Evolutionary conservation across 1,140 invertebrate genomes (phyloP), one percentile per base, ranked within the genome.

Genomic region (Papilio xuthus): DNA sequence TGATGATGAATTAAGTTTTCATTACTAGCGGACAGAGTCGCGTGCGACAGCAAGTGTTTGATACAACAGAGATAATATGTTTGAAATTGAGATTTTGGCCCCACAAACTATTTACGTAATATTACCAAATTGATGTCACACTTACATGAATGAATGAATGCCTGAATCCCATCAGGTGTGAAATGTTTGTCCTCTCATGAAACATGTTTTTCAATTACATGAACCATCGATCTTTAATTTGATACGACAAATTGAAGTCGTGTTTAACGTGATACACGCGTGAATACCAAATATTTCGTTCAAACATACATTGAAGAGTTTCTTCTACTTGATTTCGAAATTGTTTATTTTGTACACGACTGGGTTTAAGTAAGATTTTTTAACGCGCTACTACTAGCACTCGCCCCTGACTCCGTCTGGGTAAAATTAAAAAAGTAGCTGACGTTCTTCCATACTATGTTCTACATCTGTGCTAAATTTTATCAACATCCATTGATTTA

Each of bases 161-260:
- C 6, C 8, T 10, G 15, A 37, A 71, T 44, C 32, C 37, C 2
- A 44, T 71, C 70, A 71, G 37, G 70, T 71, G 70, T 42, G n/a
- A 71, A 71, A 71, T 71, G 70, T 71, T 71, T 71, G 70, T 44
- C n/a, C 23, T 44, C 37, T 71, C n/a, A 71, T n/a, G n/a, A n/a
- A n/a, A n/a, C n/a, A n/a, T n/a, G n/a, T n/a, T n/a, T n/a, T 71
- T 41, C 32, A 71, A 71, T 71, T 71, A 71, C 70, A 42, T 41
- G 37, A 71, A 42, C 70, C 70, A 71, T 71, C 41, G 70, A 71
- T 47, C 71, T 73, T 73, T 44, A 73, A 73, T 73, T 73, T 44
- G 20, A 50, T 0, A 47, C 42, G 37, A 44, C 71, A 73, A 73
- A 73, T 73, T 73, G 71, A 47, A 73, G 42, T 73, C 26, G 23